Evolutionary conservation across 2,113 vertebrate genomes (phyloP).

Genomic region (Vulpes lagopus): DNA sequence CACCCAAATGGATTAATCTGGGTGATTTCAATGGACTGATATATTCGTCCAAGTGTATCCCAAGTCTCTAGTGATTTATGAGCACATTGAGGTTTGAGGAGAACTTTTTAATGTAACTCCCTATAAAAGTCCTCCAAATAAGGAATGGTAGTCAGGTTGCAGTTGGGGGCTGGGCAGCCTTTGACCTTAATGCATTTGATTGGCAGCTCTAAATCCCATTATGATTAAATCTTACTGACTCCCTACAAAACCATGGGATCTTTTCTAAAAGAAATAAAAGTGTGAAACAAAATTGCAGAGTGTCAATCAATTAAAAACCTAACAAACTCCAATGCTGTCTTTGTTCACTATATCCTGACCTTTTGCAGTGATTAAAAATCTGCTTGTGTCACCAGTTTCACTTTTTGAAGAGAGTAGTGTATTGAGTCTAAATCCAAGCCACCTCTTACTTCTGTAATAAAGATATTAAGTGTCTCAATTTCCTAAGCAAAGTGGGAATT

Average conservation of each 20-base stretch:
- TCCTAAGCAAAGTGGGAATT: background rate
- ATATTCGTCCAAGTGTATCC: background rate
- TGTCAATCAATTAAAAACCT: background rate
- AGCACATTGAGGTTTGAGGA: background rate
- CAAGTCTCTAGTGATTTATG: background rate
- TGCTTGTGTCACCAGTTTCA: background rate
- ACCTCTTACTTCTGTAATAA: background rate
- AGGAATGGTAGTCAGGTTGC: background rate
- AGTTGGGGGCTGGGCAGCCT: background rate
- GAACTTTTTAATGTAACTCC: background rate
- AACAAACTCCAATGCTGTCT: background rate
- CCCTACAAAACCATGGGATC: background rate
- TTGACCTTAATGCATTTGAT: background rate
- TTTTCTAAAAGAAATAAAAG: constrained; percentile 6
- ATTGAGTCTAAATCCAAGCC: background rate
- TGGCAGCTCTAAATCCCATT: background rate
- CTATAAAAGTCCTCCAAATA: background rate
- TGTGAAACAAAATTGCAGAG: background rate
- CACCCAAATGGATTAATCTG: background rate
- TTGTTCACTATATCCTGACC: background rate
- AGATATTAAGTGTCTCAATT: background rate
- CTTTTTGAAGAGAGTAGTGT: background rate
- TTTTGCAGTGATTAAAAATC: constrained; percentile 4
- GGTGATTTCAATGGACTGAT: background rate
- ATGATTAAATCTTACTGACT: background rate